Evolutionary conservation across 2,888 invertebrate species (phyloP).

Genomic region (Lepidocyrtinus sp.): DNA sequence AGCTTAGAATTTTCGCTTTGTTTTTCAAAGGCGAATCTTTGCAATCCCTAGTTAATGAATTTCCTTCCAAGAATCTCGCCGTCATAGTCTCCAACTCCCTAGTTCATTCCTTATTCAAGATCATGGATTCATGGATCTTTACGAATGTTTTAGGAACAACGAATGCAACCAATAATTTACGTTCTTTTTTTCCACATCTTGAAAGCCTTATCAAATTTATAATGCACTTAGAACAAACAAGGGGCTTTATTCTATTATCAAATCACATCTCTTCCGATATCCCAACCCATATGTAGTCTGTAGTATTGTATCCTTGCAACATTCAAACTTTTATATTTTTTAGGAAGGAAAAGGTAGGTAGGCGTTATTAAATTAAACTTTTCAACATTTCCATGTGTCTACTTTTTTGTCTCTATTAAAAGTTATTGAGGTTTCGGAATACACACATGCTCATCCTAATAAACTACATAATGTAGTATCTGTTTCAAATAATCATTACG

Average conservation of each 20-base stretch:
- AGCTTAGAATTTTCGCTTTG: neutral
- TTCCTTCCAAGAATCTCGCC: neutral
- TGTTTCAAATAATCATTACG: too few relatives aligned
- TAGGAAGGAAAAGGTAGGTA: neutral
- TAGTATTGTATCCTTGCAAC: neutral
- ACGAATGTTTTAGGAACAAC: too few relatives aligned
- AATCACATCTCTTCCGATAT: neutral
- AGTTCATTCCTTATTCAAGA: neutral
- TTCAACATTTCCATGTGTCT: neutral
- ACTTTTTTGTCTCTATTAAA: too few relatives aligned
- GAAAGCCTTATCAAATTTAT: neutral
- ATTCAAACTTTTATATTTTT: neutral
- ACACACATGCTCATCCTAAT: too few relatives aligned
- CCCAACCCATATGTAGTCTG: neutral
- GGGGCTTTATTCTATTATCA: neutral
- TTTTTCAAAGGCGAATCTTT: neutral
- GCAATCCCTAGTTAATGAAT: neutral
- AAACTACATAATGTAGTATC: too few relatives aligned
- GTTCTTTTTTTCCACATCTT: neutral
- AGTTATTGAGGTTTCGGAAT: too few relatives aligned
- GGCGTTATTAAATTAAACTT: neutral
- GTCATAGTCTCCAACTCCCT: neutral
- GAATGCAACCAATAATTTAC: neutral
- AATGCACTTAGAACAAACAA: neutral
- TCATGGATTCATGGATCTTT: too few relatives aligned